Conservation (phyloP, 2,888 invertebrate genomes). For the Nemoura dubitans region DNA sequence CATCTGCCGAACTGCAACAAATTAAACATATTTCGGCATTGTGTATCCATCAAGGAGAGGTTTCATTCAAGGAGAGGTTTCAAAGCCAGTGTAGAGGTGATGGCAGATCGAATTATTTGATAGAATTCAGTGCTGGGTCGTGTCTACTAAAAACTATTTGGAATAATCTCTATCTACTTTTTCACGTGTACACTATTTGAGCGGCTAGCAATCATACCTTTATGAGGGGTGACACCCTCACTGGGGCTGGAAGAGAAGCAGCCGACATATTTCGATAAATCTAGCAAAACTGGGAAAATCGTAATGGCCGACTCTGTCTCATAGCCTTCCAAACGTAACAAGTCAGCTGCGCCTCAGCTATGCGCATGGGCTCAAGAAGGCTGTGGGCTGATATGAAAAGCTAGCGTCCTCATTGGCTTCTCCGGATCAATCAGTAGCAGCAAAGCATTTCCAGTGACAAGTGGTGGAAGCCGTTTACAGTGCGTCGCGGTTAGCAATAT, state of each 20-base stretch:
- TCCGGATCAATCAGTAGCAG: background rate
- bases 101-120: background rate
- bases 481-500: slow-evolving; percentile 60
- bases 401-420: slow-evolving; percentile 33
- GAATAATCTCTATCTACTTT: too few relatives aligned
- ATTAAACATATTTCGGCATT: background rate
- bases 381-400: background rate
- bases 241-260: slow-evolving; percentile 46
- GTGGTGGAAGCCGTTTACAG: slow-evolving; percentile 10
- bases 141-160: too few relatives aligned
- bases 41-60: too few relatives aligned
- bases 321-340: background rate
- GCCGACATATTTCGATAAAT: slow-evolving; percentile 42
- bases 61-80: too few relatives aligned
- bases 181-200: too few relatives aligned
- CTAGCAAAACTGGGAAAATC: background rate
- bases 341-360: background rate
- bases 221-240: slow-evolving; percentile 48
- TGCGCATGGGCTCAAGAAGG: slow-evolving; percentile 15
- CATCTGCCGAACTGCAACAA: slow-evolving; percentile 68
- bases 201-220: slow-evolving; percentile 34
- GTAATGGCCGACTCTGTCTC: background rate
- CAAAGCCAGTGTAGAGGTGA: background rate
- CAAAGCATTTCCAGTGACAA: background rate
- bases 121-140: too few relatives aligned